These are phyloP conservation scores for Drosophila gunungcola DNA, from an alignment of 1,140 invertebrate genomes.

Conservation along the genomic window DNA sequence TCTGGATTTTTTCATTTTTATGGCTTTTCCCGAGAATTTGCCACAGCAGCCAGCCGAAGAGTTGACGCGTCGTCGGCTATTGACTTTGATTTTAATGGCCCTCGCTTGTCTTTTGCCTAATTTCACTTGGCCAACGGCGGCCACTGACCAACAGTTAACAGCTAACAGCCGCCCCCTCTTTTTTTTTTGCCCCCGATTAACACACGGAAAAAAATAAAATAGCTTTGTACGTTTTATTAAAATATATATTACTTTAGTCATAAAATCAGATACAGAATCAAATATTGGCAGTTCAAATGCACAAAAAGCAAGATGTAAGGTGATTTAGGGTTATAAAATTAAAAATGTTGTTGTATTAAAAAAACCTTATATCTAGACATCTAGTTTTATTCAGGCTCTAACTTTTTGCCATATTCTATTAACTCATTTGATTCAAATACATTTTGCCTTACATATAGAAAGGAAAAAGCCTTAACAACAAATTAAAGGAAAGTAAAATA, in stretches of 20 bases:
- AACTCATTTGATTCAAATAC: no score
- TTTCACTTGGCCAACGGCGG: slow-evolving; percentile 58
- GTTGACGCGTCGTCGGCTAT: slow-evolving; percentile 65
- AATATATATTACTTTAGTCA: no score
- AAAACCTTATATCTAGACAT: no score
- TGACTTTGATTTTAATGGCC: slow-evolving; percentile 80
- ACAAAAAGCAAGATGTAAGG: no score
- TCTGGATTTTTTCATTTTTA: slow-evolving; percentile 66
- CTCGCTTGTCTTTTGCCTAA: slow-evolving; percentile 62
- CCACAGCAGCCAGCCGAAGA: slow-evolving; percentile 57
- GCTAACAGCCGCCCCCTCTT: slow-evolving; percentile 47
- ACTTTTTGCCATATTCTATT: no score
- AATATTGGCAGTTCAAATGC: no score
- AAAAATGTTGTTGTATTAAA: no score
- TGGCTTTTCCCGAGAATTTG: slow-evolving; percentile 78
- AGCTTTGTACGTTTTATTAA: no score
- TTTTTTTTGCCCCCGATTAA: slow-evolving; percentile 24
- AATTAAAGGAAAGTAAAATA: background rate
- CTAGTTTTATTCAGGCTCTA: no score
- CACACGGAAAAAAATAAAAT: slow-evolving; percentile 12
- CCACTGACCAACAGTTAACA: slow-evolving; percentile 48
- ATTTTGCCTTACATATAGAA: no score
- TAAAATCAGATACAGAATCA: no score
- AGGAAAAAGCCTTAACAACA: background rate
- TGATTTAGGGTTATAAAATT: no score